Base-by-base conservation (phyloP, 2,888 invertebrate genomes). In the Drosophila atripex region DNA sequence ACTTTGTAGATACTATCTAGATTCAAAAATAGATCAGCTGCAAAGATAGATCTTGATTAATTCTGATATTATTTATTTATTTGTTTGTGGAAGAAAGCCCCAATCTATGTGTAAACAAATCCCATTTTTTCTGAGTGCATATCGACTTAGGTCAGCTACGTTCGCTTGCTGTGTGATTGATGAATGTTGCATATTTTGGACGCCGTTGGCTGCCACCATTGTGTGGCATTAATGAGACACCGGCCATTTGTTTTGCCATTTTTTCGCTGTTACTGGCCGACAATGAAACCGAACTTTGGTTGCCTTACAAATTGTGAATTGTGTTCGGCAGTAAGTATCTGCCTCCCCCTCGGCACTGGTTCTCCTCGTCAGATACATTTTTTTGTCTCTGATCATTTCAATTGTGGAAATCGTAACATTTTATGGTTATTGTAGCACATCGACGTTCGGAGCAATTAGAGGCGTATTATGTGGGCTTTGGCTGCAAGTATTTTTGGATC, bases 121-220 rank as follows among this genome's bases (percentile, higher is more conserved):
- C 28, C 35, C 35, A 18, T 60, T 60, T 39, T 39, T 14, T 47
- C 0, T 0, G 11, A 9, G 47, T 60, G 57, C n/a, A 39, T 41
- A 47, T 32, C 28, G 23, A 39, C 60, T 57, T 51, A 35, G 53
- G 50, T 51, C 46, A 45, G 51, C 32, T 35, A 30, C 38, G 59
- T 41, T 64, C 28, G 60, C 58, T 66, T 66, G 77, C 78, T 74
- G 78, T 77, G 87, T 89, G 89, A 89, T 89, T 89, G 89, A 89
- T 89, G 86, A 87, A 88, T 88, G 89, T 86, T 88, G 82, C 82
- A 89, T 85, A 82, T 87, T 88, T 86, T 77, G 86, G 86, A 83
- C 89, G 77, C 88, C 77, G 83, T 71, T 71, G 78, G 85, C 80
- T 71, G 85, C 61, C 73, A 73, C 75, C 75, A 82, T 82, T 85